Evolutionary conservation across 2,113 vertebrate genomes (phyloP), one percentile per base, ranked within the genome.

Genomic region (Rhagologus leucostigma): DNA sequence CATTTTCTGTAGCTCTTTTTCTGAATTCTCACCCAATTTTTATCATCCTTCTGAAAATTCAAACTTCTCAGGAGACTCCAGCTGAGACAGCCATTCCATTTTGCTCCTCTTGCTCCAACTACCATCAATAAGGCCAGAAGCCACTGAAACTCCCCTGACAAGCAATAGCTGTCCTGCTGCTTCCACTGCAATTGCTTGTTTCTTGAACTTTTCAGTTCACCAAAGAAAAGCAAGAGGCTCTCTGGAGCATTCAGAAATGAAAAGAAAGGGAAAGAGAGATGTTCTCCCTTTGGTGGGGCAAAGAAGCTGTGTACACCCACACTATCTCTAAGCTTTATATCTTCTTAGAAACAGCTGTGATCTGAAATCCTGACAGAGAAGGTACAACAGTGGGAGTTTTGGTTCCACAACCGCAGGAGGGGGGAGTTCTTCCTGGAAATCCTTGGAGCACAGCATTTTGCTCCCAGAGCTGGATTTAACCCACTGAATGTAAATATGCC

Each of bases 1-100:
- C 44, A 64, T 86, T 94, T 90, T 83, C 90, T 84, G 19, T 67
- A 70, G 41, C 47, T 56, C 29, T 65, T 47, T 59, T 84, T 90
- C 84, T 90, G 64, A 96, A 93, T 81, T 46, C n/a, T 75, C 56
- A 78, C 64, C 60, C 80, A 75, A 68, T 90, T 90, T 91, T 90
- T 88, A 60, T 78, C 37, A 78, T 71, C 32, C 21, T 87, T 89
- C 80, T 89, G 69, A 92, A 89, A 94, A 77, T 14, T 27, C 49
- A 53, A 24, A 56, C 83, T 75, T 90, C 53, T 90, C 83, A 91
- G 84, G 84, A 82, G 84, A 90, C 52, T 91, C 71, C 75, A 85
- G 64, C 90, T 94, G 93, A 88, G 82, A 67, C 24, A 85, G 47
- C 52, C 73, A 73, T 90, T 94, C 75, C 42, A 26, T 87, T 95